Conservation (phyloP, 2,113 vertebrate genomes). For the Microtus ochrogaster region DNA sequence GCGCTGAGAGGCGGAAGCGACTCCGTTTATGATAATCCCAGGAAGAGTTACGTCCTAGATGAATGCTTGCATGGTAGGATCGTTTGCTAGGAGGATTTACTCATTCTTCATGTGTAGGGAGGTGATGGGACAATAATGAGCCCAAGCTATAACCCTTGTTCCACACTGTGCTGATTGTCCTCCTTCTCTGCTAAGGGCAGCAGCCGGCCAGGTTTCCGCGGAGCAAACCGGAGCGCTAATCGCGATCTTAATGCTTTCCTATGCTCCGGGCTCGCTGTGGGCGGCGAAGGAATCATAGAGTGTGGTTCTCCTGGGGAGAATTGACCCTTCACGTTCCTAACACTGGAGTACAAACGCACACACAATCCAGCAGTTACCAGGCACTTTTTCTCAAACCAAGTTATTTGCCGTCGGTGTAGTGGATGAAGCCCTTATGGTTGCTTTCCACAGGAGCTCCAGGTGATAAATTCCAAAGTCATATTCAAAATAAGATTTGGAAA, state of each 20-base stretch:
- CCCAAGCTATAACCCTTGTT: background rate
- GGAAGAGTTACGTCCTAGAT: slow-evolving; percentile 57
- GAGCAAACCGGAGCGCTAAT: background rate
- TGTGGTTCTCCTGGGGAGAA: background rate
- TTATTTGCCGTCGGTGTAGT: background rate
- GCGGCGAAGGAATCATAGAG: background rate
- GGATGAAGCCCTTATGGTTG: background rate
- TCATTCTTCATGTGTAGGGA: slow-evolving; percentile 51
- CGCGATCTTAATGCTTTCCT: slow-evolving; percentile 7
- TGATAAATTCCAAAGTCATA: slow-evolving; percentile 38
- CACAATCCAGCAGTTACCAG: background rate
- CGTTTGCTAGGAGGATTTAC: slow-evolving; percentile 62
- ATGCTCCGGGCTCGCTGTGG: background rate
- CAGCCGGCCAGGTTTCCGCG: background rate
- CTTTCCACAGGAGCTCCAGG: slow-evolving; percentile 17
- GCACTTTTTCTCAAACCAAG: background rate
- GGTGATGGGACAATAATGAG: slow-evolving; percentile 28
- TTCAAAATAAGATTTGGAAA: slow-evolving; percentile 61
- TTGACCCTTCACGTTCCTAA: background rate
- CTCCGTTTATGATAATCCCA: slow-evolving; percentile 66
- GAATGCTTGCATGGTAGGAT: slow-evolving; percentile 56
- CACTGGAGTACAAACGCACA: background rate
- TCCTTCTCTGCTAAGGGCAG: background rate
- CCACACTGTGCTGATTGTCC: background rate
- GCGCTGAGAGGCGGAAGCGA: slow-evolving; percentile 69